Conservation (phyloP, 1,140 invertebrate species). For the Bactericera cockerelli region DNA sequence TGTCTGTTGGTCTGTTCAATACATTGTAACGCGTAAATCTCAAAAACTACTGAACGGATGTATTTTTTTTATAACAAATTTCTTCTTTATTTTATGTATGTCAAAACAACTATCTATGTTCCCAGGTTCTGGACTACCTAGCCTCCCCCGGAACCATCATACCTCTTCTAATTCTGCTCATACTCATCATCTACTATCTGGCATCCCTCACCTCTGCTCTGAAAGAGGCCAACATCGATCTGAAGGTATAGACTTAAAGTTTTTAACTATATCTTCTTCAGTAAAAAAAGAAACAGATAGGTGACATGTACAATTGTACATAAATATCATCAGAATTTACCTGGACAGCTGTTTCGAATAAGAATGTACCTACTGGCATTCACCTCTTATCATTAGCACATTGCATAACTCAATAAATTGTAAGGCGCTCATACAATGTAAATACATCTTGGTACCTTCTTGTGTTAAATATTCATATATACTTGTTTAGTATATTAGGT, state of each 20-base stretch:
- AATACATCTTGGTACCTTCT: too few relatives aligned
- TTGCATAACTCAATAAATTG: too few relatives aligned
- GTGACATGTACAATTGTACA: background rate
- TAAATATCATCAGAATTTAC: background rate
- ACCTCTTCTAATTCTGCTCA: constrained; percentile 75
- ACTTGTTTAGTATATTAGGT: too few relatives aligned
- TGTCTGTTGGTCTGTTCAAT: too few relatives aligned
- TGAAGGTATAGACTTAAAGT: constrained; percentile 46
- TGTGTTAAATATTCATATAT: too few relatives aligned
- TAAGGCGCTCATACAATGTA: too few relatives aligned
- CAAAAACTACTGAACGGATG: too few relatives aligned
- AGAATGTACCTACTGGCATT: background rate
- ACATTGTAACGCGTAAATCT: too few relatives aligned
- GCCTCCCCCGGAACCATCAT: constrained; percentile 89
- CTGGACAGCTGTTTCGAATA: background rate
- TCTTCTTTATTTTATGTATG: too few relatives aligned
- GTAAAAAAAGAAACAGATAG: constrained; percentile 9
- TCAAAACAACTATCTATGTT: too few relatives aligned
- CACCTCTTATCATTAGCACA: too few relatives aligned
- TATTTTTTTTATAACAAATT: too few relatives aligned
- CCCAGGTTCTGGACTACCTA: constrained; percentile 49
- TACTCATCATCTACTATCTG: constrained; percentile 90
- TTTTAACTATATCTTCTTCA: constrained; percentile 13
- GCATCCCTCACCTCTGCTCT: constrained; percentile 76
- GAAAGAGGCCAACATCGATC: constrained; percentile 82